Evolutionary conservation across 2,113 vertebrate species (phyloP).

Genomic region (Capreolus pygargus): DNA sequence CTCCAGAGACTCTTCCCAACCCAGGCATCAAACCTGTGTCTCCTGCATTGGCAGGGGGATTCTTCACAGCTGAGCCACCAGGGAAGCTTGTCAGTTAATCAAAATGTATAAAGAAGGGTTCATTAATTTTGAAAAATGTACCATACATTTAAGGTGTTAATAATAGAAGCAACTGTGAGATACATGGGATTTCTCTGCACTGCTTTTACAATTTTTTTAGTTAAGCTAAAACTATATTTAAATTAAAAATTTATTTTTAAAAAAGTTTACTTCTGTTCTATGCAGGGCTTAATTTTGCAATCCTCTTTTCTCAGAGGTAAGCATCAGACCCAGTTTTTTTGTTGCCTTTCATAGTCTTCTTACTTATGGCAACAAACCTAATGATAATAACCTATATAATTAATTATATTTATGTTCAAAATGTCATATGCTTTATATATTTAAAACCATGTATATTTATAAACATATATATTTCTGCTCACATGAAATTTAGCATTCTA

Average conservation of each 20-base stretch:
- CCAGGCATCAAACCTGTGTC: background rate
- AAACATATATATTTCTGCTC: background rate
- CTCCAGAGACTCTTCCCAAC: background rate
- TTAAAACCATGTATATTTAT: background rate
- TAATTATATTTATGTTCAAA: background rate
- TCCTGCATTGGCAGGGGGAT: background rate
- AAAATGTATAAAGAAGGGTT: background rate
- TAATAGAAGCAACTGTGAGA: background rate
- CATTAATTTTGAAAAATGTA: background rate
- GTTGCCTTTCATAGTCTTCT: background rate
- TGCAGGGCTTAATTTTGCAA: background rate
- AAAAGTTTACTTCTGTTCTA: background rate
- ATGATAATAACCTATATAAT: background rate
- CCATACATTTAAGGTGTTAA: background rate
- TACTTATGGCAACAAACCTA: background rate
- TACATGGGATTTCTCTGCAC: background rate
- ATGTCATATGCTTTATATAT: background rate
- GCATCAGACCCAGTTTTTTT: background rate
- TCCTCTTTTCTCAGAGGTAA: background rate
- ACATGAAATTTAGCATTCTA: background rate
- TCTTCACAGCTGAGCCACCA: background rate
- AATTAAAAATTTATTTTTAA: background rate
- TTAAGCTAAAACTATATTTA: background rate
- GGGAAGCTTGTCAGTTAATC: background rate
- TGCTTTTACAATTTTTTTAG: background rate